phyloP scores from a whole-genome alignment of 1,140 invertebrate species.

The Cydia splendana region DNA sequence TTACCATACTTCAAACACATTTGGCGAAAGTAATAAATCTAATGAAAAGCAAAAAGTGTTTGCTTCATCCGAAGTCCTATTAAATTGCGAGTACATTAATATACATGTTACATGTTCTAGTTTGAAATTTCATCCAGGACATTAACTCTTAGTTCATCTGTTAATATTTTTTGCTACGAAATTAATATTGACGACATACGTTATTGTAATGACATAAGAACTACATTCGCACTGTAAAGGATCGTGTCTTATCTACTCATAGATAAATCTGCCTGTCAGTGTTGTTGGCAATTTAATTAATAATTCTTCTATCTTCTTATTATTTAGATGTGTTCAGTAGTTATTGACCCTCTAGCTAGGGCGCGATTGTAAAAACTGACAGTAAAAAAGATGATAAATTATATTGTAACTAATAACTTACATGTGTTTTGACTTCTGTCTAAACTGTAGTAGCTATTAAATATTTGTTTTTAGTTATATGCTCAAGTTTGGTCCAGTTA shows the following conservation, averaged over 20 bases:
- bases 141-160: constrained; percentile 19
- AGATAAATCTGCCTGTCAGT: constrained; percentile 26
- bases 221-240: background rate
- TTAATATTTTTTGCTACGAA: background rate
- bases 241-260: background rate
- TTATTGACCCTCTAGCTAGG: background rate
- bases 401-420: background rate
- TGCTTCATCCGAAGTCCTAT: constrained; percentile 4
- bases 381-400: background rate
- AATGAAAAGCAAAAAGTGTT: background rate
- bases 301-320: background rate
- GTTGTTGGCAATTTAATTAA: constrained; percentile 20
- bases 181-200: background rate
- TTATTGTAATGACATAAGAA: background rate
- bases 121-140: constrained; percentile 14
- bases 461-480: background rate
- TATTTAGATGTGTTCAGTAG: background rate
- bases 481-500: background rate
- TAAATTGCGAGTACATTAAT: background rate
- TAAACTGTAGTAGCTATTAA: background rate
- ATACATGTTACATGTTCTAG: constrained; percentile 15
- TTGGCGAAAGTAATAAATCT: constrained; percentile 9
- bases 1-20: constrained; percentile 9
- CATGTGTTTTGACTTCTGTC: background rate
- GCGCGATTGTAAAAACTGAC: background rate